Percentiles rank a stretch among this genome's conserved stretches.
Evolutionary conservation across 2,888 invertebrate genomes (phyloP).

Genomic region (Chrysotoxum bicinctum): DNA sequence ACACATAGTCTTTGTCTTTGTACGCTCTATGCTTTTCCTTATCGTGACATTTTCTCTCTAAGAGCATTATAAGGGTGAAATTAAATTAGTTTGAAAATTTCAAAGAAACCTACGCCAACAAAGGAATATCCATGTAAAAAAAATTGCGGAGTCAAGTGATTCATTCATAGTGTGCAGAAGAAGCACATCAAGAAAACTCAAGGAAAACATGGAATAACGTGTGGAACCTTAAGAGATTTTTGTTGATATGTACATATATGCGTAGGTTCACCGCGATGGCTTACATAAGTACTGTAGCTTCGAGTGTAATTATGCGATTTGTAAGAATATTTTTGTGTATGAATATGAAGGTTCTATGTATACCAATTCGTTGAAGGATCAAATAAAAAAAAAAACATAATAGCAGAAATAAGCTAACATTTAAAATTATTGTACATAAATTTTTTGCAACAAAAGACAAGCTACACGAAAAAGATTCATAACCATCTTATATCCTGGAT

Average conservation of each 20-base stretch:
- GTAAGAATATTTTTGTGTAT: no score
- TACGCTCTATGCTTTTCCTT: background rate
- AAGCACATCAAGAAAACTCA: background rate
- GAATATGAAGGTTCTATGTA: no score
- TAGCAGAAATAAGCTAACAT: background rate
- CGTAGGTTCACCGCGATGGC: no score
- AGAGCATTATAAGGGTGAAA: slow-evolving; percentile 11
- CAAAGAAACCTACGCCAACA: background rate
- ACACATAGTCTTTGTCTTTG: background rate
- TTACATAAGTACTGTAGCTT: no score
- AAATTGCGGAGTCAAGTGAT: slow-evolving; percentile 2
- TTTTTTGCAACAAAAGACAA: no score
- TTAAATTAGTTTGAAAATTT: slow-evolving; percentile 19
- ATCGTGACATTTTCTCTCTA: slow-evolving; percentile 14
- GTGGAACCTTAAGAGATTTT: background rate
- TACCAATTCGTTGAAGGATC: no score
- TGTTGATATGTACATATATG: background rate
- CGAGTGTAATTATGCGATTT: background rate
- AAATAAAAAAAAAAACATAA: background rate
- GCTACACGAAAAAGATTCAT: no score
- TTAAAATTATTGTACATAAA: no score
- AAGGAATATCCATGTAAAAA: background rate
- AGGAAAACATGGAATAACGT: background rate
- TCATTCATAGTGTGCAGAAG: background rate
- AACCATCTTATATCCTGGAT: no score